Evolutionary conservation across 2,113 vertebrate species (phyloP), one percentile per base, ranked within the genome.

Genomic region (Apteryx mantelli): DNA sequence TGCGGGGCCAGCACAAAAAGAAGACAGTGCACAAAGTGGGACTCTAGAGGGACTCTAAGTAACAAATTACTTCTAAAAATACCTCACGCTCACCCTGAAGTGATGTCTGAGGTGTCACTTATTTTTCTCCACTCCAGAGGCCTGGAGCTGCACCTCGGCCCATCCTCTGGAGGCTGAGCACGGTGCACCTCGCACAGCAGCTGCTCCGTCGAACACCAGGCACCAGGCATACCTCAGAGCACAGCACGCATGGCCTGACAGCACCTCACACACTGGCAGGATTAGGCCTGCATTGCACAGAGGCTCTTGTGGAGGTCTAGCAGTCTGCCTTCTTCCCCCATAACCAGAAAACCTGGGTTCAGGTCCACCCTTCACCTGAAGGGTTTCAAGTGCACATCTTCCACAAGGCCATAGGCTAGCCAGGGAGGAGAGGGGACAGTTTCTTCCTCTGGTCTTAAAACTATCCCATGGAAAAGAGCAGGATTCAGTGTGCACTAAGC

Each of bases 291-390:
- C 76, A 36, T 4, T 2, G 16, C 40, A 69, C n/a, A 69, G 55
- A 69, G 21, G n/a, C 18, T 63, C 1, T 0, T 38, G 34, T 7
- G 7, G 15, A 18, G 30, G 19, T 38, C 9, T n/a, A 34, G 81
- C 63, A 18, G 30, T 58, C 36, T 30, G 34, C 61, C 21, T 46
- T 46, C 10, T 56, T 28, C 21, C 53, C 30, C 32, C 10, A 15
- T 25, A 76, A 58, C 26, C 55, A 77, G 40, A 25, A 21, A 56
- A 5, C 18, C 2, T 1, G 40, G 9, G 15, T 50, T 89, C 61
- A 89, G 21, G 5, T 2, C 17, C 7, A 32, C 64, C 32, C 30
- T 86, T 14, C 38, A 58, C 18, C 7, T 1, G 11, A 8, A 4
- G 22, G 14, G 58, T n/a, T 76, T 82, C 36, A 58, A 76, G 28